These are phyloP conservation scores for Dufourea novaeangliae DNA, from an alignment of 1,140 invertebrate species.

Conservation along the genomic window DNA sequence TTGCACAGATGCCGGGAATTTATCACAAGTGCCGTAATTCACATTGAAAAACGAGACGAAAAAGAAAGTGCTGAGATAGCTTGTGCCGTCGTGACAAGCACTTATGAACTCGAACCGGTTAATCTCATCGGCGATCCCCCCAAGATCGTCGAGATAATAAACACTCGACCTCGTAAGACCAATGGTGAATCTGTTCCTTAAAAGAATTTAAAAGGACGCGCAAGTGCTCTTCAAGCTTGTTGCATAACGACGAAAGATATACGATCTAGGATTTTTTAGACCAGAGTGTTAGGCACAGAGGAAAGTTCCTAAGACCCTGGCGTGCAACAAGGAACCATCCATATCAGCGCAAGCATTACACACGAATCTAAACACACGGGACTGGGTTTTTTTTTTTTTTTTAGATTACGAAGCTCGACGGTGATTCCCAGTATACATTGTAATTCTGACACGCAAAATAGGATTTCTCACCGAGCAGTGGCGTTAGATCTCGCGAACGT, in stretches of 20 bases:
- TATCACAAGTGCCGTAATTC: slow-evolving; percentile 47
- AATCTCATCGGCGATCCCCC: not conserved
- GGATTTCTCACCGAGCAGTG: slow-evolving; percentile 17
- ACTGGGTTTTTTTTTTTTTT: no score
- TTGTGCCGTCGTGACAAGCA: slow-evolving; percentile 2
- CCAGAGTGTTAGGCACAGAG: slow-evolving; percentile 20
- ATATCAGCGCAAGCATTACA: slow-evolving; percentile 55
- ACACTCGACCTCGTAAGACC: slow-evolving; percentile 39
- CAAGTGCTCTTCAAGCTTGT: slow-evolving; percentile 41
- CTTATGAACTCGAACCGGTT: slow-evolving; percentile 19
- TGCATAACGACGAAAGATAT: slow-evolving; percentile 12
- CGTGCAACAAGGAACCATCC: slow-evolving; percentile 50
- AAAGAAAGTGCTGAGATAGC: slow-evolving; percentile 35
- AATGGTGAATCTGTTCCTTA: slow-evolving; percentile 39
- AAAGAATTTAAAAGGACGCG: slow-evolving; percentile 27
- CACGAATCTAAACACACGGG: slow-evolving; percentile 21
- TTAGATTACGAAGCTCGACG: slow-evolving; percentile 14
- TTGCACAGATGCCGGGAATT: slow-evolving; percentile 32
- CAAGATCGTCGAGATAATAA: slow-evolving; percentile 18
- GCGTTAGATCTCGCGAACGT: not conserved
- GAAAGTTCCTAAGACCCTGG: slow-evolving; percentile 35
- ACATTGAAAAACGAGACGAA: slow-evolving; percentile 40
- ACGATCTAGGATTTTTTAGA: slow-evolving; percentile 6
- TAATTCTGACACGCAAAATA: slow-evolving; percentile 8
- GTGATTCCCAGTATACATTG: not conserved